Percentiles rank a stretch among this genome's conserved stretches.
Conservation (phyloP, 2,113 vertebrate species). For the Cynoglossus semilaevis region DNA sequence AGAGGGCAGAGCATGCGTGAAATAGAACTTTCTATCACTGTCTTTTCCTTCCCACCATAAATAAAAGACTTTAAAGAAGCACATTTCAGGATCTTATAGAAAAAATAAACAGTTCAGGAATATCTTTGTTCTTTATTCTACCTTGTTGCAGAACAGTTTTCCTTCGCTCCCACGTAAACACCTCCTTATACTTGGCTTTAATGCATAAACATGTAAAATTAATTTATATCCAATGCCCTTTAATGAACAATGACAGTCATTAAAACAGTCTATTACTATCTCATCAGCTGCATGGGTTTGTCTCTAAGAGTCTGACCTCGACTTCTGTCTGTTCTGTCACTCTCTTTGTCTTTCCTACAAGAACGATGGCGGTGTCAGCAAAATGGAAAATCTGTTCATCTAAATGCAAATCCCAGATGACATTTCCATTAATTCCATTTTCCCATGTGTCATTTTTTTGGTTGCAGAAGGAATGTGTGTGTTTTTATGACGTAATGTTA, state of each 20-base stretch:
- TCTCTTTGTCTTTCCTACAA: constrained; percentile 46
- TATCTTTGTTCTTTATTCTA: too few species aligned
- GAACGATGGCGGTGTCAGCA: constrained; percentile 52
- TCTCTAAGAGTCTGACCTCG: too few species aligned
- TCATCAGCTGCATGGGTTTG: not conserved
- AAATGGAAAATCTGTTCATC: constrained; percentile 72
- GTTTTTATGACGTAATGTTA: constrained; percentile 14
- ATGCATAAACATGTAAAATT: not conserved
- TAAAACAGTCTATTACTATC: constrained; percentile 11
- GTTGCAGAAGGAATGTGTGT: constrained; percentile 20
- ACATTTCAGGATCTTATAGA: too few species aligned
- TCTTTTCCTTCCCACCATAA: too few species aligned
- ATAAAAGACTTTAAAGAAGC: too few species aligned
- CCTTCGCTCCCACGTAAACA: too few species aligned
- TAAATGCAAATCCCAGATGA: constrained; percentile 76
- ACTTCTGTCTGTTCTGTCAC: constrained; percentile 38
- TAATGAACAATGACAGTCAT: constrained; percentile 8
- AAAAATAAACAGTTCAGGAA: too few species aligned
- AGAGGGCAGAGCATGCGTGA: not conserved
- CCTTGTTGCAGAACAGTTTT: too few species aligned
- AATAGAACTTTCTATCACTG: too few species aligned
- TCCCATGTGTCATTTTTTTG: constrained; percentile 58
- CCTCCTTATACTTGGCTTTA: too few species aligned
- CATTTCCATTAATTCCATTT: constrained; percentile 62
- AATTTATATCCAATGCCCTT: not conserved